Base-by-base conservation (phyloP, 2,113 vertebrate species). In the Dasyprocta punctata region DNA sequence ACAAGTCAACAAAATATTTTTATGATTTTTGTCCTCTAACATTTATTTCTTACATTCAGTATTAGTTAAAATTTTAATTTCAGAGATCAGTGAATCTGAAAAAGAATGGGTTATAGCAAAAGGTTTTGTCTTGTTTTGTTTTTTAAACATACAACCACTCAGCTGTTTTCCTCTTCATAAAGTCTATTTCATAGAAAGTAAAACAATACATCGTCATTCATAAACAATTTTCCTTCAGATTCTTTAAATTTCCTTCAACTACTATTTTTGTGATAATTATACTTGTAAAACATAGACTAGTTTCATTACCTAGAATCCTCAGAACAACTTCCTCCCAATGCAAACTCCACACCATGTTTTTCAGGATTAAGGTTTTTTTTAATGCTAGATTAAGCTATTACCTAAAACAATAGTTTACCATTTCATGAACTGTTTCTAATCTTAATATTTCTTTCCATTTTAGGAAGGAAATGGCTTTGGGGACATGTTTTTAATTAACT, bases 401-500 rank as follows among this genome's bases (percentile, higher is more conserved):
- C 38, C 52, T 90, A 61, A 95, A 97, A 90, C 33, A 80, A 30
- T 89, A 63, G 3, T 60, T 87, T 80, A 92, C 36, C 28, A 19
- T 87, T 87, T 26, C 36, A 17, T 52, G 19, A 93, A 38, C 92
- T 44, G 52, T 92, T 96, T 97, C 20, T 33, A 44, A 80, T 95
- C 52, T 94, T 93, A 56, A 58, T 75, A 38, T 67, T 52, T 65
- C 56, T 22, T 73, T 33, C n/a, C 12, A n/a, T 38, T 71, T 75
- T 94, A 90, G 33, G 22, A 84, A 97, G 47, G 30, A 88, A 33
- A 56, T 36, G 16, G 78, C 77, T 81, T 95, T 49, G 1, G 13
- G n/a, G 17, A 96, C 87, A 92, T 92, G 49, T 86, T 96, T 94
- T 89, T 61, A 93, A 96, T 92, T 75, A 81, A 75, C 12, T 85